Percentiles rank a stretch among this genome's conserved stretches.
phyloP scores from a whole-genome alignment of 2,888 invertebrate species.

The Plusia festucae region DNA sequence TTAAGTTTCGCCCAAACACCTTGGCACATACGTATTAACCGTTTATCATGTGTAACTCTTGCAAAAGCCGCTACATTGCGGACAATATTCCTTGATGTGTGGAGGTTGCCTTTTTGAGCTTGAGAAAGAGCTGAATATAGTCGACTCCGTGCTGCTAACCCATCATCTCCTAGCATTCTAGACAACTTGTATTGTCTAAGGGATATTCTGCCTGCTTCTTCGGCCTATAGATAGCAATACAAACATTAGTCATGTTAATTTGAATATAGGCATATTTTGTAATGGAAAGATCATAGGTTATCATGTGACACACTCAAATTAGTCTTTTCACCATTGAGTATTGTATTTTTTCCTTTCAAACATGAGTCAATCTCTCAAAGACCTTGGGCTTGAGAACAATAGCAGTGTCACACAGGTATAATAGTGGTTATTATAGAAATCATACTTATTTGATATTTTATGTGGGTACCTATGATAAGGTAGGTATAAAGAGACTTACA shows the following conservation, averaged over 20 bases:
- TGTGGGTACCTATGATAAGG: too few species aligned
- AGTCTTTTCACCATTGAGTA: neutral
- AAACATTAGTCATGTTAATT: neutral
- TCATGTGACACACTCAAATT: neutral
- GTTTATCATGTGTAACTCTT: conserved; percentile 87
- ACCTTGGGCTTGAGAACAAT: too few species aligned
- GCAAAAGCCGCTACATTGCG: conserved; percentile 78
- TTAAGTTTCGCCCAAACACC: conserved; percentile 96
- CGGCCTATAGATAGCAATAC: conserved; percentile 90
- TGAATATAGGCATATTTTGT: neutral
- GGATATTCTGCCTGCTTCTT: conserved; percentile 96
- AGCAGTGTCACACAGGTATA: too few species aligned
- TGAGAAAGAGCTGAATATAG: conserved; percentile 96
- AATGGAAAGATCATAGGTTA: neutral
- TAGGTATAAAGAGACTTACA: conserved; percentile 85
- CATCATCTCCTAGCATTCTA: conserved; percentile 94
- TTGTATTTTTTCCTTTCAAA: too few species aligned
- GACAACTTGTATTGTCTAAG: conserved; percentile 95
- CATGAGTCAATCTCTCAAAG: too few species aligned
- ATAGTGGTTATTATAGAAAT: too few species aligned
- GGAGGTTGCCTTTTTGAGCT: conserved; percentile 94
- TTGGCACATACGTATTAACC: conserved; percentile 94
- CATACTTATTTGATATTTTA: too few species aligned
- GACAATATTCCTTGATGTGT: conserved; percentile 90
- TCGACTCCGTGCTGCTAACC: conserved; percentile 94